Percentiles rank a stretch among this genome's conserved stretches.
Conservation (phyloP, 2,113 vertebrate species). For the Muscicapa adusta region DNA sequence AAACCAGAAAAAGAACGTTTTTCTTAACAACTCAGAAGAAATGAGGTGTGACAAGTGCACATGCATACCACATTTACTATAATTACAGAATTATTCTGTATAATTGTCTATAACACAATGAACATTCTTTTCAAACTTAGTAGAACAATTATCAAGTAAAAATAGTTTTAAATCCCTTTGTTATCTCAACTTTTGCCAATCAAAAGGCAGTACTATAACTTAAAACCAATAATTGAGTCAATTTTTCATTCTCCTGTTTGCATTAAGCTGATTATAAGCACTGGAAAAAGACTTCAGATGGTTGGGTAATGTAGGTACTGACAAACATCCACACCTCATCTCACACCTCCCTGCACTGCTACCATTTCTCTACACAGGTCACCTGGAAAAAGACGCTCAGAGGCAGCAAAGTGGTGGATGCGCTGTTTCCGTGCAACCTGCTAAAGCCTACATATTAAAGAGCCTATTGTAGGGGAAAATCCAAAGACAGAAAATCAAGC, state of each 20-base stretch:
- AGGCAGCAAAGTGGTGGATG: neutral
- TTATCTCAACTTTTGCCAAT: neutral
- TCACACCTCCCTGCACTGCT: neutral
- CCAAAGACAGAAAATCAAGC: neutral
- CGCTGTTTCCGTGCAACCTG: neutral
- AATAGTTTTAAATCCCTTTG: neutral
- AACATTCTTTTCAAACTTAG: neutral
- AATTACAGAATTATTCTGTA: neutral
- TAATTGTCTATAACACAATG: neutral
- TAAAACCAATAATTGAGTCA: neutral
- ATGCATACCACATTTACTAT: neutral
- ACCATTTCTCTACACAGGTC: neutral
- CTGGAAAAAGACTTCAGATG: neutral
- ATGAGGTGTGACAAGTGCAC: neutral
- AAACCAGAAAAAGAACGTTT: neutral
- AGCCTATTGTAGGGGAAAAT: neutral
- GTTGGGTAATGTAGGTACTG: neutral
- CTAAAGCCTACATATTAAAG: neutral
- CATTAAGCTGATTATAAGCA: neutral
- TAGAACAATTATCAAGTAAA: neutral
- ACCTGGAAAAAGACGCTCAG: neutral
- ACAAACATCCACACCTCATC: neutral
- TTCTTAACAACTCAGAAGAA: neutral
- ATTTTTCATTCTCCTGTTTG: neutral
- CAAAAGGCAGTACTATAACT: neutral